phyloP scores from a whole-genome alignment of 2,888 invertebrate species.

The Sepioteuthis lessoniana region DNA sequence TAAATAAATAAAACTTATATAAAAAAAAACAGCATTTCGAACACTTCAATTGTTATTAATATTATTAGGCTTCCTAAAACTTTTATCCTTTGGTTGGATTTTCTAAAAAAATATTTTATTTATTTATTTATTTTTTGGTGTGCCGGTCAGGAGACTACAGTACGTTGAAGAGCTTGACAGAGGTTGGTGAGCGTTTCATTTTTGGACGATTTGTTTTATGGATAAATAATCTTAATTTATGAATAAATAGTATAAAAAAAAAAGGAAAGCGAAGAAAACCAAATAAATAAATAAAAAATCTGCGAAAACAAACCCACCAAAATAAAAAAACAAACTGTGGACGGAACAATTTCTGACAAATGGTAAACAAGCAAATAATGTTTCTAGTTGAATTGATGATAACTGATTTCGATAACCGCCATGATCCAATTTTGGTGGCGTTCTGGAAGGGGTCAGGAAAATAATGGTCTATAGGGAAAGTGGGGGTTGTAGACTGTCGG shows the following conservation, averaged over 20 bases:
- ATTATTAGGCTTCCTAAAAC: no score
- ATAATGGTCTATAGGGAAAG: neutral
- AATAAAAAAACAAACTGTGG: neutral
- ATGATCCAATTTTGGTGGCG: neutral
- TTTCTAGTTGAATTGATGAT: neutral
- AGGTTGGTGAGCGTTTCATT: no score
- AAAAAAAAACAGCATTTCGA: no score
- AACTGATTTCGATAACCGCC: neutral
- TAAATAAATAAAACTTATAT: no score
- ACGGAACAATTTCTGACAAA: neutral
- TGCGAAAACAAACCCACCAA: neutral
- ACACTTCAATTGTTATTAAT: no score
- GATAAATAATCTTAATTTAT: neutral
- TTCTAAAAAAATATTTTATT: no score
- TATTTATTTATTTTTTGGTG: no score
- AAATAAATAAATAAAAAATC: neutral
- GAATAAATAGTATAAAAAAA: neutral
- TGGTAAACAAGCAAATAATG: slow-evolving; percentile 8
- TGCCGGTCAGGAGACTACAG: no score
- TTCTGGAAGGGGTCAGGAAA: neutral
- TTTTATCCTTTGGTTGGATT: no score
- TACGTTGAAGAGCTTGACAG: no score
- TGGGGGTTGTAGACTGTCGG: neutral
- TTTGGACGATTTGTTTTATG: neutral
- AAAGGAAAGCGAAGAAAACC: no score